Evolutionary conservation across 2,113 vertebrate genomes (phyloP).

Genomic region (Meles meles): DNA sequence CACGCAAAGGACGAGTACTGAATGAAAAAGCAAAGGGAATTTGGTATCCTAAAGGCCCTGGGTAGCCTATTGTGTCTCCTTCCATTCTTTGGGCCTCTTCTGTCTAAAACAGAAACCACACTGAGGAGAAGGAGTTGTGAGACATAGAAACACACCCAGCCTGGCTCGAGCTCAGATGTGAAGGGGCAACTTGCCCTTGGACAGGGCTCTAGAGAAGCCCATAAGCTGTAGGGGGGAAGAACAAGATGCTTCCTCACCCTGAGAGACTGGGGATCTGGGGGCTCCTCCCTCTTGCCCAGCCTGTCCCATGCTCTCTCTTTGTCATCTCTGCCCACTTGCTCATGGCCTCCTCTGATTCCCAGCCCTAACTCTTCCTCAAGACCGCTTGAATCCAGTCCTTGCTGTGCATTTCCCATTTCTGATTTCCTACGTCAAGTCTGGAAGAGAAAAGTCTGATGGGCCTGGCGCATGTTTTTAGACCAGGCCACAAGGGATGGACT

Average conservation of each 20-base stretch:
- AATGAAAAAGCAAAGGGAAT: not conserved
- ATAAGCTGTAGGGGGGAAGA: not conserved
- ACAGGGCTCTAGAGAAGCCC: not conserved
- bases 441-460: not conserved
- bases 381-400: not conserved
- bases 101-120: not conserved
- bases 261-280: not conserved
- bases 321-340: not conserved
- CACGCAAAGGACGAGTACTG: not conserved
- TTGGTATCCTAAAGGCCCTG: not conserved
- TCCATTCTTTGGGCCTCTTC: not conserved
- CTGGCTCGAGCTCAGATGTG: not conserved
- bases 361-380: too few relatives aligned
- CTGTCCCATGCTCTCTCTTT: not conserved
- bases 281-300: not conserved
- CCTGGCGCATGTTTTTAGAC: not conserved
- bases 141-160: not conserved
- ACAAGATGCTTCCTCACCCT: not conserved
- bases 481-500: not conserved
- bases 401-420: not conserved
- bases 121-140: not conserved
- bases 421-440: not conserved
- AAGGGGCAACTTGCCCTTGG: too few relatives aligned
- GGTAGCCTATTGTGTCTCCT: not conserved
- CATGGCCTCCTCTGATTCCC: not conserved